These are phyloP conservation scores for Pteria penguin DNA, from an alignment of 2,888 invertebrate genomes.

Conservation along the genomic window DNA sequence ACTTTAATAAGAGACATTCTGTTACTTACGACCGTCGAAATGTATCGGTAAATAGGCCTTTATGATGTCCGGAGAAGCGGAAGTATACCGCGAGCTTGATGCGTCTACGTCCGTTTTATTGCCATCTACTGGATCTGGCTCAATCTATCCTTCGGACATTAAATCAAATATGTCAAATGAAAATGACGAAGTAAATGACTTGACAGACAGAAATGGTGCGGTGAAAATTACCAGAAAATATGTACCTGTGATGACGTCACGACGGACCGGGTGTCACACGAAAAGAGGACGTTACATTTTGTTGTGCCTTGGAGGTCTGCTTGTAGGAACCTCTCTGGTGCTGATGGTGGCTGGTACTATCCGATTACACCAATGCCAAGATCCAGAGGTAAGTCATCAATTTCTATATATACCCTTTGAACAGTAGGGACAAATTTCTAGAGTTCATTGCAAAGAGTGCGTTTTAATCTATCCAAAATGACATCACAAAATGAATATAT, in stretches of 20 bases:
- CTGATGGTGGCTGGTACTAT: slow-evolving; percentile 55
- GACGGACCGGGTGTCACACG: background rate
- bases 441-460: too few relatives aligned
- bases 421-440: too few relatives aligned
- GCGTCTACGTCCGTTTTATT: background rate
- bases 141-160: background rate
- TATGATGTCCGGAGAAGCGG: background rate
- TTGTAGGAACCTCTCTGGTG: slow-evolving; percentile 46
- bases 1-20: too few relatives aligned
- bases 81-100: background rate
- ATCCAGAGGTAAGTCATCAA: slow-evolving; percentile 3
- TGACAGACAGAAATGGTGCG: background rate
- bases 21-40: too few relatives aligned
- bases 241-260: slow-evolving; percentile 16
- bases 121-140: background rate
- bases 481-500: too few relatives aligned
- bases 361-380: slow-evolving; percentile 46
- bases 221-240: slow-evolving; percentile 30
- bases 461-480: too few relatives aligned
- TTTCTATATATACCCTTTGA: too few relatives aligned
- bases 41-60: too few relatives aligned
- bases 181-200: background rate
- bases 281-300: slow-evolving; percentile 6
- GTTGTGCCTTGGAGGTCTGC: slow-evolving; percentile 37
- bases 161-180: background rate